A percentile compares a stretch with the other conserved stretches of the same genome.
Conservation (phyloP, 1,140 invertebrate genomes). For the Notospermus geniculatus region DNA sequence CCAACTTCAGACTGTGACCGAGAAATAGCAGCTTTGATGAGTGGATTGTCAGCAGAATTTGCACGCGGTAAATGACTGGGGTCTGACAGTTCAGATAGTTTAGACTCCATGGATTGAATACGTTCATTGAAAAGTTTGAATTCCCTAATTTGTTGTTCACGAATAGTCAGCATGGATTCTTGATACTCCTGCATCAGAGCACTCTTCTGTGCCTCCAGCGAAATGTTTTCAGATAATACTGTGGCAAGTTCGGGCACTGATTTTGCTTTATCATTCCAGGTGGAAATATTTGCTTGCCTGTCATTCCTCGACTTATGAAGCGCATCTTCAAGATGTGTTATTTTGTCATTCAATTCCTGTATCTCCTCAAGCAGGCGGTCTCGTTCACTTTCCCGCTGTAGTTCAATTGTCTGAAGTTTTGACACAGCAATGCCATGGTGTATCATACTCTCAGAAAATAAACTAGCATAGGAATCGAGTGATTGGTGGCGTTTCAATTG, state of each 20-base stretch:
- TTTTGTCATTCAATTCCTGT: slow-evolving; percentile 5
- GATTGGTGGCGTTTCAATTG: too few species aligned
- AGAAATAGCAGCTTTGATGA: too few species aligned
- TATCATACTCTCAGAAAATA: too few species aligned
- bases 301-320: background rate
- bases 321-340: background rate
- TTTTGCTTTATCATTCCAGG: background rate
- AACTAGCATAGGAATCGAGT: too few species aligned
- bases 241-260: background rate
- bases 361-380: background rate
- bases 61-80: background rate
- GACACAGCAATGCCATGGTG: too few species aligned
- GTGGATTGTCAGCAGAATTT: too few species aligned
- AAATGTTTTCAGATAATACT: slow-evolving; percentile 1
- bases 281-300: background rate
- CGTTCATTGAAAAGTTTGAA: background rate
- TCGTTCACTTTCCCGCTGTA: too few species aligned
- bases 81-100: slow-evolving; percentile 4
- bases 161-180: background rate
- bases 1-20: too few species aligned
- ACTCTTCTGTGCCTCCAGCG: background rate
- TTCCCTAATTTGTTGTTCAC: slow-evolving; percentile 6
- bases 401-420: too few species aligned
- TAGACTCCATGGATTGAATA: slow-evolving; percentile 3
- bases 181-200: slow-evolving; percentile 5